phyloP scores from a whole-genome alignment of 2,888 invertebrate genomes.

The Acleris laterana region DNA sequence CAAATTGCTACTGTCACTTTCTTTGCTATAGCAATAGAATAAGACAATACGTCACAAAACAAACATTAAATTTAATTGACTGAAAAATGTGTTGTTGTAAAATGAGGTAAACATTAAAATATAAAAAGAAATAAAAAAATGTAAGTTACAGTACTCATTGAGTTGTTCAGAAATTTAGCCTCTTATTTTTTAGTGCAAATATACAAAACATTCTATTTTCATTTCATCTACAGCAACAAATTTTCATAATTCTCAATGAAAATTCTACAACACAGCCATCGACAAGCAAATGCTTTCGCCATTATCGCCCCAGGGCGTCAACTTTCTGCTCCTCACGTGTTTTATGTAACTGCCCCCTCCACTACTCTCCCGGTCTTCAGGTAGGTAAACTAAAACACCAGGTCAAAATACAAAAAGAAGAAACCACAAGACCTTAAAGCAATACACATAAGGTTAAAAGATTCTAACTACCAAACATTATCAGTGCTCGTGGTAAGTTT shows the following conservation, averaged over 20 bases:
- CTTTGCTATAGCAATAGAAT: too few relatives aligned
- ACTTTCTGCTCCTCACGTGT: conserved; percentile 67
- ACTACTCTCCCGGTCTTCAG: conserved; percentile 43
- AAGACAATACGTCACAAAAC: too few relatives aligned
- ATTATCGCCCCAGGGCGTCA: conserved; percentile 65
- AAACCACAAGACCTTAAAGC: conserved; percentile 21
- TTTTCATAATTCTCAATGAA: neutral
- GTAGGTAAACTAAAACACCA: conserved; percentile 18
- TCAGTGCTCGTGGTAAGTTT: conserved; percentile 43
- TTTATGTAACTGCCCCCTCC: conserved; percentile 74
- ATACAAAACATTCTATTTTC: neutral
- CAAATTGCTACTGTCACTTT: too few relatives aligned
- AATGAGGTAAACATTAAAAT: too few relatives aligned
- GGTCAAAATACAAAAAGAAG: conserved; percentile 22
- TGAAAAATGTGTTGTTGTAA: too few relatives aligned
- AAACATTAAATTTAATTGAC: too few relatives aligned
- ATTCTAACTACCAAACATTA: conserved; percentile 33
- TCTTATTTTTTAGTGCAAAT: too few relatives aligned
- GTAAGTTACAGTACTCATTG: too few relatives aligned
- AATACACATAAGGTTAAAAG: conserved; percentile 42
- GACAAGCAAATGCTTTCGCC: conserved; percentile 62
- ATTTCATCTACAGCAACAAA: neutral
- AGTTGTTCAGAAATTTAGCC: too few relatives aligned
- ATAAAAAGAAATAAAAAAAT: too few relatives aligned
- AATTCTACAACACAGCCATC: conserved; percentile 56